Base-by-base conservation (phyloP, 2,888 invertebrate species). In the Therioaphis trifolii region DNA sequence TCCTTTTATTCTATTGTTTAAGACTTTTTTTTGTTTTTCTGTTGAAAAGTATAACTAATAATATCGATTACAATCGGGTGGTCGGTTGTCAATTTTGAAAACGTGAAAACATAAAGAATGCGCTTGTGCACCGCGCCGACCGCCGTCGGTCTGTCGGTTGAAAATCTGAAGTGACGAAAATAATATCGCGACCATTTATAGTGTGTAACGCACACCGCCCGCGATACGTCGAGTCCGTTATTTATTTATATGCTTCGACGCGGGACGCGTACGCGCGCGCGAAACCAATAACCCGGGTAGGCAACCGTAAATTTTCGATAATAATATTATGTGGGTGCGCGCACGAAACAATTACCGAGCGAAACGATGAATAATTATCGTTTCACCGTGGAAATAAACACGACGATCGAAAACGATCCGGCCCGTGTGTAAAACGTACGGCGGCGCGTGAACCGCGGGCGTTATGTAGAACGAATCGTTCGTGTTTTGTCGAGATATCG, bases 231-330 rank as follows among this genome's bases (percentile, higher is more conserved):
- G 21, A 9, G 27, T 49, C 11, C 71, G 24, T 71, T 71, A 71
- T 71, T 71, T 49, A 71, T 71, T 46, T 49, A 46, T 18, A n/a
- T n/a, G 49, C 5, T n/a, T 1, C 4, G 18, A 11, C 43, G 43
- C 2, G 21, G 55, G 55, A 55, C 71, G 46, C 40, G 68, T 46
- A 71, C 71, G n/a, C n/a, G n/a, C n/a, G n/a, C n/a, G 27, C 15
- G 46, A 49, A 71, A 71, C 71, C 18, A 71, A 71, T 71, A 46
- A 71, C 43, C 49, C 24, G n/a, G n/a, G n/a, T n/a, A n/a, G n/a
- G 46, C 21, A 46, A 69, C 46, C 69, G 69, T 49, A 46, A 18
- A 71, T 71, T 71, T 49, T 71, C 27, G 71, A 71, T 71, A 35
- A 21, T n/a, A 49, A 27, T 46, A 71, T 71, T 43, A 12, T 7